A percentile compares a stretch with the other conserved stretches of the same genome.
Conservation (phyloP, 2,113 vertebrate species). For the Istiophorus platypterus region DNA sequence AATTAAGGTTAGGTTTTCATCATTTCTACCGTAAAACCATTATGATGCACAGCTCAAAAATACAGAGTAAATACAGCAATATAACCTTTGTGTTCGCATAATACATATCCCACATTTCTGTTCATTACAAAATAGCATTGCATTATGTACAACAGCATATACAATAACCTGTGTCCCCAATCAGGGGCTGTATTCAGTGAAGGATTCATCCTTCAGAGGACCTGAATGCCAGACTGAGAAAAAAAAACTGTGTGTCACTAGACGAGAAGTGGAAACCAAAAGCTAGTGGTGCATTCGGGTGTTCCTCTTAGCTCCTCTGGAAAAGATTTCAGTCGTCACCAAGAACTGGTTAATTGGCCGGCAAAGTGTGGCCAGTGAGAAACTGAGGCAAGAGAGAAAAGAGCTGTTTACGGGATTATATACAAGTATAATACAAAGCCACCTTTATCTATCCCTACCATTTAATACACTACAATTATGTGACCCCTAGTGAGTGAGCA, state of each 20-base stretch:
- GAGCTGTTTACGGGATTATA: too few species aligned
- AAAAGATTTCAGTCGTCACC: background rate
- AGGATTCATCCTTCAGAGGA: background rate
- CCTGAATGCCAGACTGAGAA: background rate
- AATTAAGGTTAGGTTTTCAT: background rate
- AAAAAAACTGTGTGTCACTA: background rate
- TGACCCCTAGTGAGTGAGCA: too few species aligned
- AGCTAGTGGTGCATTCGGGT: background rate
- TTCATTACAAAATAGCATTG: background rate
- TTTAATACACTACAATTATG: too few species aligned
- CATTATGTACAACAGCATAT: background rate
- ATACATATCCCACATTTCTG: background rate
- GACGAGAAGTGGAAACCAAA: background rate
- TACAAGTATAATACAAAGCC: background rate
- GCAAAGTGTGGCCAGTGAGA: background rate
- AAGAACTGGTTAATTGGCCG: background rate
- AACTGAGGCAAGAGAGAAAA: background rate
- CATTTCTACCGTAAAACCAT: background rate
- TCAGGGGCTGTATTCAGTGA: background rate
- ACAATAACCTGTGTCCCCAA: background rate
- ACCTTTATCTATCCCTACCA: background rate
- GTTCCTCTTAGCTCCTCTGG: background rate
- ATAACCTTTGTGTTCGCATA: background rate
- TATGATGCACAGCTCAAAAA: background rate
- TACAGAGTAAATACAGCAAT: background rate